phyloP scores from a whole-genome alignment of 2,888 invertebrate species.

The Athetis lepigone region DNA sequence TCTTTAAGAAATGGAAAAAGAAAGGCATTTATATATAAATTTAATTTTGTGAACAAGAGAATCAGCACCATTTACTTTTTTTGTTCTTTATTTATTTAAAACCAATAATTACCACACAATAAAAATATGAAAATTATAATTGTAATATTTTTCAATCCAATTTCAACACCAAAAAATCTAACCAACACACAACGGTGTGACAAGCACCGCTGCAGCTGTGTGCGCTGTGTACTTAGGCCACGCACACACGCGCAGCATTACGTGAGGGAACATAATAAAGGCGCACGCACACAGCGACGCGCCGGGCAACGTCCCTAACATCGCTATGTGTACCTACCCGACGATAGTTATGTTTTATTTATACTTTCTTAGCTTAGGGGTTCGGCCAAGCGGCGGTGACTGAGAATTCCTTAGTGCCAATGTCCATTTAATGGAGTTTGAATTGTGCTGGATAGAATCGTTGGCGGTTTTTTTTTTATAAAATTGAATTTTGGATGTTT shows the following conservation, averaged over 20 bases:
- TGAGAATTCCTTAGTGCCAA: conserved; percentile 68
- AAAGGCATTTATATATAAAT: too few relatives aligned
- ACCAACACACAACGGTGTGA: conserved; percentile 69
- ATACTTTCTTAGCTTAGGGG: conserved; percentile 86
- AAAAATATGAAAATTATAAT: too few relatives aligned
- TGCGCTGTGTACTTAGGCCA: conserved; percentile 83
- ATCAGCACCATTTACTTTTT: too few relatives aligned
- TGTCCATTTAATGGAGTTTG: conserved; percentile 54
- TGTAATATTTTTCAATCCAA: too few relatives aligned
- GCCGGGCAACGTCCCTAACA: conserved; percentile 88
- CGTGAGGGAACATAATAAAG: conserved; percentile 80
- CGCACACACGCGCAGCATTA: conserved; percentile 75
- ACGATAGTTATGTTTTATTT: conserved; percentile 88
- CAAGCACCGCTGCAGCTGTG: conserved; percentile 63
- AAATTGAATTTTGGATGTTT: conserved; percentile 31
- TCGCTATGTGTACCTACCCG: conserved; percentile 72
- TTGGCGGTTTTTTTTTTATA: conserved; percentile 32
- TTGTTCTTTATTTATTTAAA: too few relatives aligned
- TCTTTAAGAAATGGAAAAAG: too few relatives aligned
- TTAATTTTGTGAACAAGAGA: too few relatives aligned
- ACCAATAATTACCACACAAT: too few relatives aligned
- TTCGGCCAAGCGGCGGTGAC: conserved; percentile 69
- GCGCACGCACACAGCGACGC: conserved; percentile 71
- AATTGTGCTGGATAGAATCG: conserved; percentile 43
- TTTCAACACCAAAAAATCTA: conserved; percentile 36